These are phyloP conservation scores for Lasioglossum pauxillum DNA, from an alignment of 2,888 invertebrate species.

Conservation along the genomic window DNA sequence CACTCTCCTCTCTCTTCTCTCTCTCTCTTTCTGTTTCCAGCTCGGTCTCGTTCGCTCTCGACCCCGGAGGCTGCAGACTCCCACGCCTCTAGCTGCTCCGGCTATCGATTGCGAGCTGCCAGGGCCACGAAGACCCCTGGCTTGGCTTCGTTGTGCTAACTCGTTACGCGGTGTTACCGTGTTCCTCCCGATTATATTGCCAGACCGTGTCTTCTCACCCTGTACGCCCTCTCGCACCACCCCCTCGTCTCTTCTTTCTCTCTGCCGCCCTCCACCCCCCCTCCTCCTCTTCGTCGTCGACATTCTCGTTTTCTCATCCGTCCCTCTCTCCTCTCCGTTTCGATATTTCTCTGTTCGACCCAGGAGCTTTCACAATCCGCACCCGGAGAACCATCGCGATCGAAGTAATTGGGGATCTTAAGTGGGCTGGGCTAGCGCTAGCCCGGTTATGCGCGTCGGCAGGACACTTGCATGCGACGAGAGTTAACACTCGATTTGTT, in stretches of 20 bases:
- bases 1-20: constrained; percentile 48
- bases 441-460: neutral
- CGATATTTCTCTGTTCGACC: constrained; percentile 9
- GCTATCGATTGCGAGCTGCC: constrained; percentile 78
- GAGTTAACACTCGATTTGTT: neutral
- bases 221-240: constrained; percentile 8
- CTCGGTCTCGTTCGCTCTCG: constrained; percentile 25
- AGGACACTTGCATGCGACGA: neutral
- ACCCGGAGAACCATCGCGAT: neutral
- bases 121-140: constrained; percentile 72
- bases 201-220: constrained; percentile 14
- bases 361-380: neutral
- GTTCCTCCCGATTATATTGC: constrained; percentile 10
- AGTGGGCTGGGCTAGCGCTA: neutral
- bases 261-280: neutral
- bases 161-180: constrained; percentile 74
- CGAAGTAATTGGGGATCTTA: neutral
- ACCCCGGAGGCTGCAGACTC: constrained; percentile 66
- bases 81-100: constrained; percentile 72
- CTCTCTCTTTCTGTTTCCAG: neutral
- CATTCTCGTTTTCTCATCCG: constrained; percentile 3
- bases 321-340: neutral
- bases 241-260: neutral
- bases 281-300: neutral
- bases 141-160: constrained; percentile 72